Percentiles rank a stretch among this genome's conserved stretches.
Conservation (phyloP, 2,888 invertebrate genomes). For the Drosophila acutilabella region DNA sequence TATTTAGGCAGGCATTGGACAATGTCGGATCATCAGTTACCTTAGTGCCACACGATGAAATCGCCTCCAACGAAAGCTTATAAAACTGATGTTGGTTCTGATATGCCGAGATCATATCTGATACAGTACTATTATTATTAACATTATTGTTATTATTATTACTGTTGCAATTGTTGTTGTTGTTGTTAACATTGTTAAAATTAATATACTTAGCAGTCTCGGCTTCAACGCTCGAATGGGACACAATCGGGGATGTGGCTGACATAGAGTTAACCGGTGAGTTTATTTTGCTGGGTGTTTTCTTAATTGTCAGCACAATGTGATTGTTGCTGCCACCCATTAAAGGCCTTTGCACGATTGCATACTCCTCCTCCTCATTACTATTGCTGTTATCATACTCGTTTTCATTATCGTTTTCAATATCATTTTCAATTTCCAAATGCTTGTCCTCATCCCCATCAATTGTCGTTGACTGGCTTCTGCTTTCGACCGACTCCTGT, state of each 20-base stretch:
- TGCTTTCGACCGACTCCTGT: slow-evolving; percentile 30
- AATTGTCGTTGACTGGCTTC: slow-evolving; percentile 29
- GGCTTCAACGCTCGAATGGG: slow-evolving; percentile 2
- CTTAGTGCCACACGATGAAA: not conserved
- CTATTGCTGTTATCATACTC: slow-evolving; percentile 30
- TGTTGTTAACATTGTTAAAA: slow-evolving; percentile 5
- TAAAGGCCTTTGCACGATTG: slow-evolving; percentile 65
- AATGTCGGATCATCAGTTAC: not conserved
- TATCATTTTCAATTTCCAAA: slow-evolving; percentile 26
- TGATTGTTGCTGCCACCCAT: slow-evolving; percentile 67
- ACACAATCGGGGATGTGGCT: slow-evolving; percentile 50
- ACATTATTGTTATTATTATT: slow-evolving; percentile 1
- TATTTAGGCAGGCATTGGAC: slow-evolving; percentile 19
- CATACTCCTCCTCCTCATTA: slow-evolving; percentile 76
- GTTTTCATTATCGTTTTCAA: slow-evolving; percentile 55
- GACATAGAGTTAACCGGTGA: slow-evolving; percentile 71
- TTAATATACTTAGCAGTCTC: slow-evolving; percentile 16
- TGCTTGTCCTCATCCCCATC: slow-evolving; percentile 41
- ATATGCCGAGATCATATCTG: slow-evolving; percentile 3
- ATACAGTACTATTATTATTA: not conserved
- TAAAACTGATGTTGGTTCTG: not conserved
- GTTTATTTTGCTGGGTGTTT: slow-evolving; percentile 81
- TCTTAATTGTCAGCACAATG: slow-evolving; percentile 83
- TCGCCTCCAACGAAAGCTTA: not conserved
- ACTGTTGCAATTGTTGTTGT: not conserved